These are phyloP conservation scores for Brachionus rotundiformis DNA, from an alignment of 1,140 invertebrate genomes.

Conservation along the genomic window DNA sequence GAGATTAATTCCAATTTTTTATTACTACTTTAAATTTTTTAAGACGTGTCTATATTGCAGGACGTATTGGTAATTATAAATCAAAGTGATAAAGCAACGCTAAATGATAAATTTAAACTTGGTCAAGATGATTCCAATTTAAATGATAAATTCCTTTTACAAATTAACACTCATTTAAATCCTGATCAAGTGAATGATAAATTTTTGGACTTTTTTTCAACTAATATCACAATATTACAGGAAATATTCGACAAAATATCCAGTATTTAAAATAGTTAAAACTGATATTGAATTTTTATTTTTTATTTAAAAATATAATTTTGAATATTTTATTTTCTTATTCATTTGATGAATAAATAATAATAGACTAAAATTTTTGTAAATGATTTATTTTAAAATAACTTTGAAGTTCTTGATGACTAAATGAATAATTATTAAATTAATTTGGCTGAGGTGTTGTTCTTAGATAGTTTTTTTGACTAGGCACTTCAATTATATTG, in stretches of 20 bases:
- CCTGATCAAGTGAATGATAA: not conserved
- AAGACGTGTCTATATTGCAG: not conserved
- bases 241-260: constrained; percentile 20
- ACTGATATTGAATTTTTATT: too few species aligned
- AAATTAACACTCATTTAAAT: not conserved
- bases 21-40: not conserved
- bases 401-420: not conserved
- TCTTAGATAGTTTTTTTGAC: constrained; percentile 76
- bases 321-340: too few species aligned
- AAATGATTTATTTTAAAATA: constrained; percentile 19
- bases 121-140: constrained; percentile 3
- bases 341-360: too few species aligned
- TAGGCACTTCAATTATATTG: constrained; percentile 73
- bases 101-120: constrained; percentile 22
- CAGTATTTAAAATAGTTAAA: not conserved
- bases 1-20: not conserved
- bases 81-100: not conserved
- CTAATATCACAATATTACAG: not conserved
- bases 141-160: not conserved
- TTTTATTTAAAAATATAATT: too few species aligned
- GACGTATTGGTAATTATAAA: constrained; percentile 14
- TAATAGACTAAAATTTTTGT: too few species aligned
- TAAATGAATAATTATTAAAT: not conserved
- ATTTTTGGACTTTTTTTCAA: not conserved
- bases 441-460: constrained; percentile 67